Evolutionary conservation across 2,888 invertebrate genomes (phyloP).

Genomic region (Parapristionchus giblindavisi): DNA sequence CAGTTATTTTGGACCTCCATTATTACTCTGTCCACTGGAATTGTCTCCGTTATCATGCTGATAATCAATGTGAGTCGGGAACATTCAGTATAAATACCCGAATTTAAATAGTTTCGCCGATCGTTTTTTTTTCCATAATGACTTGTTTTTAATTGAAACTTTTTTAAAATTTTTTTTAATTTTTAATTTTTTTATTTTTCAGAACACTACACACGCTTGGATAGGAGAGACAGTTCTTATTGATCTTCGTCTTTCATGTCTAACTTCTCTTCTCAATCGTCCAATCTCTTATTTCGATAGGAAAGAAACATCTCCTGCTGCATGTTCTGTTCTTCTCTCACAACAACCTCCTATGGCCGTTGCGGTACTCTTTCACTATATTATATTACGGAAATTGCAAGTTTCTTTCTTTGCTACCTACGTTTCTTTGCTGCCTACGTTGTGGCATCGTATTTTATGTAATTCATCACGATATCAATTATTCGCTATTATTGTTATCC

Average conservation of each 20-base stretch:
- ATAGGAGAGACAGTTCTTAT: constrained; percentile 9
- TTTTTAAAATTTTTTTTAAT: neutral
- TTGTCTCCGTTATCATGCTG: neutral
- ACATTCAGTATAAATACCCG: too few relatives aligned
- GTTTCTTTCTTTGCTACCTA: too few relatives aligned
- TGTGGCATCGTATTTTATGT: too few relatives aligned
- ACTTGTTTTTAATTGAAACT: too few relatives aligned
- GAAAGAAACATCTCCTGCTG: neutral
- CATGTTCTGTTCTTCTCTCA: constrained; percentile 9
- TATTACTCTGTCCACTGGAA: neutral
- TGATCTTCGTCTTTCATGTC: constrained; percentile 22
- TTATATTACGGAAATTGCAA: too few relatives aligned
- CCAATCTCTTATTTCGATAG: constrained; percentile 16
- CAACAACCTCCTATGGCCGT: neutral
- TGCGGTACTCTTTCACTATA: constrained; percentile 4
- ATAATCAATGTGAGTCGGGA: neutral
- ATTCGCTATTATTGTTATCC: too few relatives aligned
- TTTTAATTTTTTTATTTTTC: neutral
- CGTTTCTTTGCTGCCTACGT: too few relatives aligned
- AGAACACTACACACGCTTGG: too few relatives aligned
- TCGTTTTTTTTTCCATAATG: too few relatives aligned
- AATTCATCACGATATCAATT: too few relatives aligned
- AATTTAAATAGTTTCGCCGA: too few relatives aligned
- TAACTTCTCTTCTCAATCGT: constrained; percentile 20
- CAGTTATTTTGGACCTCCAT: constrained; percentile 13